Evolutionary conservation across 1,140 invertebrate species (phyloP).

Genomic region (Drosophila triauraria): DNA sequence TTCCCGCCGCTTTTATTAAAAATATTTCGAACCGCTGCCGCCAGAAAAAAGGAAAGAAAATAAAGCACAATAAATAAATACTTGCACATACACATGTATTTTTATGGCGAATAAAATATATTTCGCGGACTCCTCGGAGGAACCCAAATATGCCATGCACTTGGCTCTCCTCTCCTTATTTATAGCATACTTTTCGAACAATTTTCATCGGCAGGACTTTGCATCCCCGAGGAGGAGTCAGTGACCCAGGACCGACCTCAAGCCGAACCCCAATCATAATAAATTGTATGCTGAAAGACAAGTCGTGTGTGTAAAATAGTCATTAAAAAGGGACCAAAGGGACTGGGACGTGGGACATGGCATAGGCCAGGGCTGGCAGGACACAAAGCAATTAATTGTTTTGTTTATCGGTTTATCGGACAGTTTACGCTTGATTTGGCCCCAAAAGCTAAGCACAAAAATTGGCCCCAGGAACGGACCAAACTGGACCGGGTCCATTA

Average conservation of each 20-base stretch:
- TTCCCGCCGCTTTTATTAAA: slow-evolving; percentile 30
- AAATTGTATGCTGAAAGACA: slow-evolving; percentile 68
- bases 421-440: slow-evolving; percentile 76
- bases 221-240: slow-evolving; percentile 35
- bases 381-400: slow-evolving; percentile 82
- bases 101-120: slow-evolving; percentile 23
- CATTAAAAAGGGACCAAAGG: slow-evolving; percentile 67
- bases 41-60: neutral
- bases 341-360: neutral
- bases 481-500: slow-evolving; percentile 31
- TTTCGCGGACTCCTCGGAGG: slow-evolving; percentile 17
- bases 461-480: slow-evolving; percentile 19
- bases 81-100: neutral
- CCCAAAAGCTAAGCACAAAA: slow-evolving; percentile 46
- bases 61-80: neutral
- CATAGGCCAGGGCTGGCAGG: neutral
- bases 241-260: slow-evolving; percentile 34
- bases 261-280: slow-evolving; percentile 64
- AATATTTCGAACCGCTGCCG: neutral
- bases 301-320: slow-evolving; percentile 82
- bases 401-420: slow-evolving; percentile 80
- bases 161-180: slow-evolving; percentile 25
- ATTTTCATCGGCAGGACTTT: slow-evolving; percentile 17
- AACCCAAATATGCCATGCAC: slow-evolving; percentile 34
- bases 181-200: slow-evolving; percentile 42